phyloP scores from a whole-genome alignment of 2,797 vertebrate species.

The Ctenosaura bakeri region DNA sequence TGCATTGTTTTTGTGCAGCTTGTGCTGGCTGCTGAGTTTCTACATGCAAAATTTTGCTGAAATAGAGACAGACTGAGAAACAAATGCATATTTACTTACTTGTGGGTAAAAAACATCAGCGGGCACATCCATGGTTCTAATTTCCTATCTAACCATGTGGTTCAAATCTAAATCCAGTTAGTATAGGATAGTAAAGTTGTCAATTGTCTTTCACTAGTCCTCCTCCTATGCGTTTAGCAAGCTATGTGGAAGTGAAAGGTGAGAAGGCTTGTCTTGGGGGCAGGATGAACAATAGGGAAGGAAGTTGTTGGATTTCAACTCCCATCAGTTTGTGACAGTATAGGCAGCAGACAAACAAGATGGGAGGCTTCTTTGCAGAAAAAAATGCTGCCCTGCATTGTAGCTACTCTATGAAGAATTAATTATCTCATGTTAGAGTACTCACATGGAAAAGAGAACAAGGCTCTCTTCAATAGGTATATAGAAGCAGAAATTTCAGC shows the following conservation, averaged over 20 bases:
- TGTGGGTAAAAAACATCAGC: not conserved
- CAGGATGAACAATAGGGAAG: too few relatives aligned
- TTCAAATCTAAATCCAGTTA: not conserved
- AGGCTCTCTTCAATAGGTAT: too few relatives aligned
- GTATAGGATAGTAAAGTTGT: not conserved
- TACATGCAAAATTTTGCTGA: conserved; percentile 23
- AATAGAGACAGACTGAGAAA: conserved; percentile 47
- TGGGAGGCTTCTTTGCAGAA: not conserved
- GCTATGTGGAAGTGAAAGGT: not conserved
- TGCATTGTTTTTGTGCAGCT: not conserved
- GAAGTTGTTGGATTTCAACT: too few relatives aligned
- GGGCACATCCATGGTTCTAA: not conserved
- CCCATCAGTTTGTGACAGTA: too few relatives aligned
- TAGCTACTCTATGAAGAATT: not conserved
- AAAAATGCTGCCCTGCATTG: too few relatives aligned
- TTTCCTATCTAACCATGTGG: not conserved
- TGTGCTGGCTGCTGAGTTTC: conserved; percentile 46
- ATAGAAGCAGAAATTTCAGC: too few relatives aligned
- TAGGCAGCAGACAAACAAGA: too few relatives aligned
- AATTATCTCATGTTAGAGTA: not conserved
- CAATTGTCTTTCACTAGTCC: not conserved
- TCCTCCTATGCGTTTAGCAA: not conserved
- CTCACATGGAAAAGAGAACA: too few relatives aligned
- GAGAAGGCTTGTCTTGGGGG: too few relatives aligned
- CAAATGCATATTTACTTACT: not conserved